These are phyloP conservation scores for Pangasius macronema DNA, from an alignment of 2,797 vertebrate genomes.

Conservation along the genomic window DNA sequence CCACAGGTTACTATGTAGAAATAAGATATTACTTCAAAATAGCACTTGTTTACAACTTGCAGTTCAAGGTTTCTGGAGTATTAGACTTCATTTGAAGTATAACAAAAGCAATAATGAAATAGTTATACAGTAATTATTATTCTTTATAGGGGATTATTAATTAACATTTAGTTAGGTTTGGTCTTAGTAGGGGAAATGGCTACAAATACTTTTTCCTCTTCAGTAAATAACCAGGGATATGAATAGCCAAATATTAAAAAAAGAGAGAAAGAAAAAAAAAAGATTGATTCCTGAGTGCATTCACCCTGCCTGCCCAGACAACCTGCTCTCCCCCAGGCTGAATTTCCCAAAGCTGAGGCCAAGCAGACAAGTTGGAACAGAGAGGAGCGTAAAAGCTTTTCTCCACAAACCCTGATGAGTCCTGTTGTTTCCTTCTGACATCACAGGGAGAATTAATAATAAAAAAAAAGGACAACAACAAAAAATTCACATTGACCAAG, in stretches of 20 bases:
- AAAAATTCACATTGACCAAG: slow-evolving; percentile 6
- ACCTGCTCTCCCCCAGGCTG: slow-evolving; percentile 30
- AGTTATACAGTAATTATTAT: neutral
- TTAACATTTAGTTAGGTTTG: neutral
- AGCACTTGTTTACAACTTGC: neutral
- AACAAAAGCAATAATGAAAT: neutral
- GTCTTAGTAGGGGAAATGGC: neutral
- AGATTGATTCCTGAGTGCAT: slow-evolving; percentile 14
- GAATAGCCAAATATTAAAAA: slow-evolving; percentile 3
- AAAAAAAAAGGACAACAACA: neutral
- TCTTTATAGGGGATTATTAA: neutral
- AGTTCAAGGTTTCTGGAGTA: neutral
- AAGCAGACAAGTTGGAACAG: slow-evolving; percentile 10
- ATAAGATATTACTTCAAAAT: neutral
- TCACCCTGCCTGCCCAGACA: slow-evolving; percentile 46
- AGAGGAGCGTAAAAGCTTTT: neutral
- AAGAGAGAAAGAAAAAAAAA: neutral
- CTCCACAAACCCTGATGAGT: neutral
- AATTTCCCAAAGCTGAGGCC: slow-evolving; percentile 28
- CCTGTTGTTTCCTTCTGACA: slow-evolving; percentile 41
- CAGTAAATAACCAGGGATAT: neutral
- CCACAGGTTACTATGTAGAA: neutral
- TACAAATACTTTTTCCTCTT: neutral
- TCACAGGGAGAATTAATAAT: slow-evolving; percentile 1
- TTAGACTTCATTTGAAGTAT: neutral